These are phyloP conservation scores for Hydrozoanthus gracilis DNA, from an alignment of 92 coral and sea anemone genomes.

Conservation along the genomic window DNA sequence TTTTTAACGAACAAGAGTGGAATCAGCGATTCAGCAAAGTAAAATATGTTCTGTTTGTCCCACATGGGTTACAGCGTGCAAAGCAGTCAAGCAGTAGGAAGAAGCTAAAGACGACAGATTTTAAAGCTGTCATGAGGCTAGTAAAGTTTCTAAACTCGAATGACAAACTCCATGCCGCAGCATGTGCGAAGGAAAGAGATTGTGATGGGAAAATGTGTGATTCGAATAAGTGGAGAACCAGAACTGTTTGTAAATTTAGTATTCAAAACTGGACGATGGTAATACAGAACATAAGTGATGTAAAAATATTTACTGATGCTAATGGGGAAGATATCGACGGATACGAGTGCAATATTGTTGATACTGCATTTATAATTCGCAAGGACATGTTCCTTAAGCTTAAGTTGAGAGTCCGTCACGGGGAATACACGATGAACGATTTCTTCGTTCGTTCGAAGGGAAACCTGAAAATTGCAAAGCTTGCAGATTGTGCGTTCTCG, in stretches of 20 bases:
- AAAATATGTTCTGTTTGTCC: constrained; percentile 25
- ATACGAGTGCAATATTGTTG: constrained; percentile 44
- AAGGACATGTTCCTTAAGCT: constrained; percentile 30
- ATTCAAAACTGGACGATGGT: constrained; percentile 40
- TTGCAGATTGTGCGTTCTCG: constrained; percentile 31
- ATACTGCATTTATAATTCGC: constrained; percentile 42
- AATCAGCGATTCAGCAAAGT: constrained; percentile 9
- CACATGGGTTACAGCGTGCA: constrained; percentile 32
- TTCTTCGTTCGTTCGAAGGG: constrained; percentile 38
- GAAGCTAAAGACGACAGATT: constrained; percentile 21
- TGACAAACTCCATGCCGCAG: constrained; percentile 16
- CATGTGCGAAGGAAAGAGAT: constrained; percentile 10
- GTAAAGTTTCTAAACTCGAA: constrained; percentile 35
- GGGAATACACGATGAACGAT: constrained; percentile 37
- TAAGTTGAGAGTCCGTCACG: constrained; percentile 30
- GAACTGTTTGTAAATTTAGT: constrained; percentile 11
- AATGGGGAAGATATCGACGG: constrained; percentile 6
- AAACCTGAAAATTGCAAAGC: constrained; percentile 28
- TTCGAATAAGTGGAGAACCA: neutral
- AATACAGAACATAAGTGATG: neutral
- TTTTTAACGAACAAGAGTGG: constrained; percentile 34
- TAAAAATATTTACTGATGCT: neutral
- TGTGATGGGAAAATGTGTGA: neutral
- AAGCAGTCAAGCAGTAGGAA: constrained; percentile 18
- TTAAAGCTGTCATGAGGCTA: constrained; percentile 15